Evolutionary conservation across 53 echinoderm and acorn worm genomes (phyloP), one percentile per base, ranked within the genome.

Genomic region (Mesocentrotus franciscanus): DNA sequence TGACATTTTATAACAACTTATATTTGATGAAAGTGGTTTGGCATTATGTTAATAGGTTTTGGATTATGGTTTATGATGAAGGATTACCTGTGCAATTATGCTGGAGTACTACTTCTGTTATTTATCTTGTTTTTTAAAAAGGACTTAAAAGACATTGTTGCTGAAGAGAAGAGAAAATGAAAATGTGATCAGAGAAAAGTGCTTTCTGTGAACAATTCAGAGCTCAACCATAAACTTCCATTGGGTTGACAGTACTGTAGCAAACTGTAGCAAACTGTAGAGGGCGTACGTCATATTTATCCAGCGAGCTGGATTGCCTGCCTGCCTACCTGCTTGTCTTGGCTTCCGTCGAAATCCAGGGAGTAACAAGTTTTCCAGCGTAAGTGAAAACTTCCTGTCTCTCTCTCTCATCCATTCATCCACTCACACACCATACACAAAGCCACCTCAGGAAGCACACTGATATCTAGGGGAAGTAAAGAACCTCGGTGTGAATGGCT

Each of bases 241-340:
- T 56, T 58, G 26, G 13, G n/a, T 87, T 27, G 57, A 57, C 57
- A 59, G 87, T 87, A 87, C 4, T 56, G 87, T 34, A 56, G 87
- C 87, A 87, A 87, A 87, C 4, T 56, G 87, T 34, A 56, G 87
- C 87, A 87, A 87, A 87, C 87, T 87, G 12, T 87, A 87, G 87
- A 87, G 57, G 87, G 87, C 27, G 58, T 56, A 87, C 0, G 3
- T 9, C n/a, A 6, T 87, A 87, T 87, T 58, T 87, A 17, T 26
- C 15, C 58, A 27, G 56, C n/a, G 1, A 59, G 58, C 58, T 13
- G 12, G 58, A 87, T 87, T 87, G 87, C 87, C 18, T 79, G 9
- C 79, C 18, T 79, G 9, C 79, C 4, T 39, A 17, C 79, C 39
- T 42, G 81, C 36, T 0, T 57, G 39, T 39, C 84, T 15, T 42